phyloP scores from a whole-genome alignment of 2,113 vertebrate species.

The Bos javanicus region DNA sequence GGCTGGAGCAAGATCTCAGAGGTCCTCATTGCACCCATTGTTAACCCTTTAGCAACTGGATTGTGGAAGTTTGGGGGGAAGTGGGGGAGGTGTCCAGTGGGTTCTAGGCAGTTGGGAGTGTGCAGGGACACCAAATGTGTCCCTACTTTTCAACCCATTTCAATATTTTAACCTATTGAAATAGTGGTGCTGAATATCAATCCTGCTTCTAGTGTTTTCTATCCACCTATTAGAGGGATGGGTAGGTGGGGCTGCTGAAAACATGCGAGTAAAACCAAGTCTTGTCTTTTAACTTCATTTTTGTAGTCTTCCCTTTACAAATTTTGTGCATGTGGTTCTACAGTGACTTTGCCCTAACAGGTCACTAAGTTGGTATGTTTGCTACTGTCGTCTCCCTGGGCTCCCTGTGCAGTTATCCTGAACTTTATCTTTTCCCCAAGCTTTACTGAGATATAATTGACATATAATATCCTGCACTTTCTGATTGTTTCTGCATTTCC shows the following conservation, averaged over 20 bases:
- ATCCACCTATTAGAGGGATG: not conserved
- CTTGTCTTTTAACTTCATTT: not conserved
- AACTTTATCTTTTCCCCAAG: not conserved
- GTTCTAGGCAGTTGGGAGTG: not conserved
- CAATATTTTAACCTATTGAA: not conserved
- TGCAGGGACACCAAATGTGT: not conserved
- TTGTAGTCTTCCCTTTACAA: not conserved
- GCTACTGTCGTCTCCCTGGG: not conserved
- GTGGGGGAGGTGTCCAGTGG: not conserved
- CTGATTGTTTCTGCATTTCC: not conserved
- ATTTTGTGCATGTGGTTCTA: not conserved
- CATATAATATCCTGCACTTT: not conserved
- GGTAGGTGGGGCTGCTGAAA: not conserved
- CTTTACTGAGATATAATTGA: not conserved
- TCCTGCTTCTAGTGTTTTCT: conserved; percentile 39
- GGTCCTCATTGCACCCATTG: not conserved
- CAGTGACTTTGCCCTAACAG: not conserved
- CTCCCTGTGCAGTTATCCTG: not conserved
- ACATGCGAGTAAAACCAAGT: not conserved
- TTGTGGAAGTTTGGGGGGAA: not conserved
- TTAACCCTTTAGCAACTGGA: conserved; percentile 20
- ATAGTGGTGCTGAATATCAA: not conserved
- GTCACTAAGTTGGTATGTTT: not conserved
- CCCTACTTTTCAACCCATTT: not conserved
- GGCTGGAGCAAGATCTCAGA: not conserved